A percentile compares a stretch with the other conserved stretches of the same genome.
phyloP scores from a whole-genome alignment of 2,797 vertebrate species.

The Scomberomorus guttatus region DNA sequence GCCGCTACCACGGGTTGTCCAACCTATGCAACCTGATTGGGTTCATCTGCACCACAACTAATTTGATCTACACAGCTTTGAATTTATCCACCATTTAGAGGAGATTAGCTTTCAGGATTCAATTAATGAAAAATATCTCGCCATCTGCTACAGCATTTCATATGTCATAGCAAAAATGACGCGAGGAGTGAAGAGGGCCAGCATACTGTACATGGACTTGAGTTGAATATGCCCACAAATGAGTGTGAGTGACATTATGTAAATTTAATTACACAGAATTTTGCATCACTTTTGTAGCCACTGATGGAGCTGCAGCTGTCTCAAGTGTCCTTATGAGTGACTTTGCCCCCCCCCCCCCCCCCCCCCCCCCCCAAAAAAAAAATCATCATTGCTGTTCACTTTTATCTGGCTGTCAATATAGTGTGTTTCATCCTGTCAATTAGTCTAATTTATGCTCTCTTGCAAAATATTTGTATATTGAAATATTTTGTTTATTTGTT shows the following conservation, averaged over 20 bases:
- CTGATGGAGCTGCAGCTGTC: neutral
- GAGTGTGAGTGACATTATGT: neutral
- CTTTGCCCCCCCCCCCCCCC: too few relatives aligned
- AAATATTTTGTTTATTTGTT: constrained; percentile 4
- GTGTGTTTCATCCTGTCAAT: neutral
- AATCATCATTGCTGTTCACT: neutral
- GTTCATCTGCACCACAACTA: constrained; percentile 86
- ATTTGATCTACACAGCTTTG: constrained; percentile 86
- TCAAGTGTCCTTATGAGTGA: constrained; percentile 10
- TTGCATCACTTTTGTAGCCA: neutral
- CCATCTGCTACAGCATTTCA: neutral
- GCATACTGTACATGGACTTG: too few relatives aligned
- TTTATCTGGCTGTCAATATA: neutral
- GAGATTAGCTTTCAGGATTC: neutral
- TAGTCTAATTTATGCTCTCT: neutral
- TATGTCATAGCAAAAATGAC: neutral
- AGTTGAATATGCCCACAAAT: neutral
- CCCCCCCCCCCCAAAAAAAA: too few relatives aligned
- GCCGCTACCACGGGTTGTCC: constrained; percentile 88
- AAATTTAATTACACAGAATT: neutral
- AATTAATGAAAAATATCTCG: neutral
- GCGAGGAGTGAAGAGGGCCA: neutral
- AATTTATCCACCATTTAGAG: constrained; percentile 85
- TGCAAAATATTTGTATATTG: neutral
- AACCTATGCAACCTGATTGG: constrained; percentile 88